phyloP scores from a whole-genome alignment of 2,888 invertebrate species.

The Mimumesa dahlbomi region DNA sequence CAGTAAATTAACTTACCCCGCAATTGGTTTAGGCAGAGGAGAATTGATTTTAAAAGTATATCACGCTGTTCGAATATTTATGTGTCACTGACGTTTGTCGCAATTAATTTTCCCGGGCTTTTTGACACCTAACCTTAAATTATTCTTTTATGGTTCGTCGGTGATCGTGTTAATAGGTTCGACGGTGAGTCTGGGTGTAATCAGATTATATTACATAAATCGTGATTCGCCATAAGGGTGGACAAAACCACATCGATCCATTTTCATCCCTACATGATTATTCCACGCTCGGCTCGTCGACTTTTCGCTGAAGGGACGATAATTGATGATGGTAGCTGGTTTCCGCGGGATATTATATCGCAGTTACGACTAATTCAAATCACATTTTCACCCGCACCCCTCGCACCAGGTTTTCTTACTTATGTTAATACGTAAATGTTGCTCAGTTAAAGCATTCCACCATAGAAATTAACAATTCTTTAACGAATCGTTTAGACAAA shows the following conservation, averaged over 20 bases:
- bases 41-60: too few species aligned
- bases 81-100: too few species aligned
- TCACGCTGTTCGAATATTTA: too few species aligned
- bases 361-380: slow-evolving; percentile 58
- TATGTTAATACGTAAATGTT: too few species aligned
- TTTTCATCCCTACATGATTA: slow-evolving; percentile 54
- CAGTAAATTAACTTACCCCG: too few species aligned
- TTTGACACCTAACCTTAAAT: too few species aligned
- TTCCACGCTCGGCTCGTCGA: slow-evolving; percentile 45
- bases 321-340: slow-evolving; percentile 71
- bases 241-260: slow-evolving; percentile 39
- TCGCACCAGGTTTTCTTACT: background rate
- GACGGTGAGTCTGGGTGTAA: too few species aligned
- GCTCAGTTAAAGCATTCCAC: too few species aligned
- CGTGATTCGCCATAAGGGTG: slow-evolving; percentile 22
- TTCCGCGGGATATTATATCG: slow-evolving; percentile 71
- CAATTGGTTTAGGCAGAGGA: too few species aligned
- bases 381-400: slow-evolving; percentile 13
- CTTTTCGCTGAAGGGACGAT: slow-evolving; percentile 56
- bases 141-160: background rate
- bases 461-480: too few species aligned
- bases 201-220: slow-evolving; percentile 22
- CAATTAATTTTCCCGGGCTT: too few species aligned
- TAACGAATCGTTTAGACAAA: too few species aligned
- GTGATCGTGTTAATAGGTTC: background rate